Base-by-base conservation (phyloP, 2,888 invertebrate genomes). In the Epinotia demarniana region DNA sequence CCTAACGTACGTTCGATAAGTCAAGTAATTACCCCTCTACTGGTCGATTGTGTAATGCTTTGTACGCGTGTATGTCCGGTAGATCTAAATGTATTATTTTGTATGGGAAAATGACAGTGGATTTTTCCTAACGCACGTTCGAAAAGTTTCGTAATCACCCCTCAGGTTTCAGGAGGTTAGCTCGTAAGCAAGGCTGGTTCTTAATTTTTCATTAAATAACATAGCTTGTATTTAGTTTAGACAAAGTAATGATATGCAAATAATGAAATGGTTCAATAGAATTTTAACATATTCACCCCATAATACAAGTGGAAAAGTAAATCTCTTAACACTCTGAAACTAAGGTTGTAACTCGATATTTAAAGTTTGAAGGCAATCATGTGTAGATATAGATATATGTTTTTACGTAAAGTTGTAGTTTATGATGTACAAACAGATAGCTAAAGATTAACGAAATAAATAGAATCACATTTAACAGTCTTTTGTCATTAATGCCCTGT, bases 301-400 rank as follows among this genome's bases (percentile, higher is more conserved):
- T 79, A 77, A 79, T 79, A 58, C 8, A 27, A 53, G 83, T 77
- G 74, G 79, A 83, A 84, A 81, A 86, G 87, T 87, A 86, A 84
- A 88, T 86, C 58, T 39, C 33, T 86, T 84, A 89, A 89, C 86
- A 89, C 86, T 87, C 87, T 89, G 93, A 88, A 93, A 93, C 90
- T 90, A 93, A 88, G 93, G 93, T 94, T 94, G 93, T 94, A 92
- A 92, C 89, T 93, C 85, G 88, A 90, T 92, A 92, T 90, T 90
- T 89, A 91, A 90, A 85, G 83, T 87, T 89, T 88, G 85, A 89
- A 80, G 82, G 89, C 88, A 89, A 89, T 89, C 85, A 87, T 90
- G 88, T 89, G 90, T 93, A 90, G 88, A 85, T 74, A 74, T 87
- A 85, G 84, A 78, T 84, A 88, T 91, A 91, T 92, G 92, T 94